These are phyloP conservation scores for Crotophaga sulcirostris DNA, from an alignment of 2,113 vertebrate genomes.

Conservation along the genomic window DNA sequence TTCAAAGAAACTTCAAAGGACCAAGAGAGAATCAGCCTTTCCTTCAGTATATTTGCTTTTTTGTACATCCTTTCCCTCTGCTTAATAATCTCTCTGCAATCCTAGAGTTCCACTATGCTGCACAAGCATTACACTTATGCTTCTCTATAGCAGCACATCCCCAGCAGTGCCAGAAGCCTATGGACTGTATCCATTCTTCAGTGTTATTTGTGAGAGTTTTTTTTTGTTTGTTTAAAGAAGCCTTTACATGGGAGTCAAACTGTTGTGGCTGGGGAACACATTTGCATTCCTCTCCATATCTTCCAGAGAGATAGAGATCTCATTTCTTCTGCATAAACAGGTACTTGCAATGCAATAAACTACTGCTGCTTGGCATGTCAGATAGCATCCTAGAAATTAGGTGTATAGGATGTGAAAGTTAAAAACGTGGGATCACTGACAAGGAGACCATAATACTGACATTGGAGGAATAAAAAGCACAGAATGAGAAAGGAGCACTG, in stretches of 20 bases:
- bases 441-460: not conserved
- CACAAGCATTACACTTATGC: accelerated
- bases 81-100: not conserved
- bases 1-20: not conserved
- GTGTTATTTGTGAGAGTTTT: not conserved
- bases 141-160: not conserved
- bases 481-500: not conserved
- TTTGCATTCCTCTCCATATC: not conserved
- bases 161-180: not conserved
- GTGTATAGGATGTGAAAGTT: not conserved
- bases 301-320: not conserved
- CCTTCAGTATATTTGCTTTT: not conserved
- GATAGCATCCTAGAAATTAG: not conserved
- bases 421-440: not conserved
- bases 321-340: not conserved
- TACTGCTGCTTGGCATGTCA: not conserved
- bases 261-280: not conserved
- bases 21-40: not conserved
- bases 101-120: not conserved
- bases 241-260: not conserved
- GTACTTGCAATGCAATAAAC: not conserved
- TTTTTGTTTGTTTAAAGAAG: not conserved
- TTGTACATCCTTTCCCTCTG: not conserved
- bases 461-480: not conserved
- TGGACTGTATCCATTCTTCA: not conserved